Percentiles rank a stretch among this genome's conserved stretches.
Evolutionary conservation across 2,797 vertebrate species (phyloP).

Genomic region (Rhyacichthys aspro): DNA sequence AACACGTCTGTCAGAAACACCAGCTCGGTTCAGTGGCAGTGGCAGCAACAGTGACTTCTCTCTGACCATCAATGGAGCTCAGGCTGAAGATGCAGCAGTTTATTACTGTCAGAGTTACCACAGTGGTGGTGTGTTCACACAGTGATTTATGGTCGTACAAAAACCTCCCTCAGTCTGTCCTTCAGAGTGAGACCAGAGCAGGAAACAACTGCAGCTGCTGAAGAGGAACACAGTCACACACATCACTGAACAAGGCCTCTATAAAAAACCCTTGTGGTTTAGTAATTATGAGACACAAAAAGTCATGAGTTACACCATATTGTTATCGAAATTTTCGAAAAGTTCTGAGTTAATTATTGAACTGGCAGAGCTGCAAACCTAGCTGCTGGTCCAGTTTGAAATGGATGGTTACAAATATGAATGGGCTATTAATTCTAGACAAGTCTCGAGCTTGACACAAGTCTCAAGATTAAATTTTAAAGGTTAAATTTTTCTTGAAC

Average conservation of each 20-base stretch:
- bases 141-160: slow-evolving; percentile 49
- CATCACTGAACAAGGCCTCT: slow-evolving; percentile 6
- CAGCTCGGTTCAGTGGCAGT: slow-evolving; percentile 51
- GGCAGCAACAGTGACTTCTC: slow-evolving; percentile 41
- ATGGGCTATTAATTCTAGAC: too few relatives aligned
- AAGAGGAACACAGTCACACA: slow-evolving; percentile 42
- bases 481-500: too few relatives aligned
- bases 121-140: rapidly evolving
- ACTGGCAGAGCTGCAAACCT: too few relatives aligned
- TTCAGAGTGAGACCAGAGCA: slow-evolving; percentile 56
- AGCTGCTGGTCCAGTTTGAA: too few relatives aligned
- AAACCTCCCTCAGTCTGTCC: slow-evolving; percentile 57
- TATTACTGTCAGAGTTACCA: slow-evolving; percentile 15
- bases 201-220: slow-evolving; percentile 49
- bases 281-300: too few relatives aligned
- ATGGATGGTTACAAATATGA: too few relatives aligned
- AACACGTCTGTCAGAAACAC: slow-evolving; percentile 1
- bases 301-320: too few relatives aligned
- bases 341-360: too few relatives aligned
- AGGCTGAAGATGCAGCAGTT: slow-evolving; percentile 60
- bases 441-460: too few relatives aligned
- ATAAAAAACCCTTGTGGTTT: too few relatives aligned
- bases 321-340: too few relatives aligned
- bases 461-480: too few relatives aligned
- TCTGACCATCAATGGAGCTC: slow-evolving; percentile 56